Evolutionary conservation across 2,888 invertebrate genomes (phyloP).

Genomic region (Zygogramma bicolorata): DNA sequence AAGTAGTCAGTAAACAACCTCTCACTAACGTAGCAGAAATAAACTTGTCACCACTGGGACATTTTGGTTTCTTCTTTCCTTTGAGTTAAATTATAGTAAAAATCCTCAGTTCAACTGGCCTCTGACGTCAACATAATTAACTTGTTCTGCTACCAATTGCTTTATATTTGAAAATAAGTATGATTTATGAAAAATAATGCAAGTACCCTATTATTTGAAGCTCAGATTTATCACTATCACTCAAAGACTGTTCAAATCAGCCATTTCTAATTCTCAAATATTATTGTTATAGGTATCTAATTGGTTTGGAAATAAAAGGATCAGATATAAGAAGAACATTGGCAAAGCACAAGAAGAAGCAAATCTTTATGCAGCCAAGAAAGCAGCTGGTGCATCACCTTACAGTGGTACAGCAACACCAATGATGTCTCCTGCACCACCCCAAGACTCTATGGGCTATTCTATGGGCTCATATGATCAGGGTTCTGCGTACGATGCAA

Average conservation of each 20-base stretch:
- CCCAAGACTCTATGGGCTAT: constrained; percentile 94
- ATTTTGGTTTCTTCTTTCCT: neutral
- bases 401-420: constrained; percentile 92
- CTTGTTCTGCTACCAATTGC: neutral
- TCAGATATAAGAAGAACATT: constrained; percentile 99
- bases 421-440: constrained; percentile 94
- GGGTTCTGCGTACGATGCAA: constrained; percentile 88
- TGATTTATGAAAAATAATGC: neutral
- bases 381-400: constrained; percentile 84
- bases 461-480: constrained; percentile 94
- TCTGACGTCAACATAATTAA: neutral
- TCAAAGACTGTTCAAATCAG: neutral
- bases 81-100: neutral
- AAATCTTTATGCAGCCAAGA: constrained; percentile 98
- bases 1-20: neutral
- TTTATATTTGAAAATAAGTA: neutral
- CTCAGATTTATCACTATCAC: neutral
- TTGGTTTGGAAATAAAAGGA: constrained; percentile 99
- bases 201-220: neutral
- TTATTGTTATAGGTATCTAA: constrained; percentile 84
- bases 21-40: neutral
- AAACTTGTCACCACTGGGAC: neutral
- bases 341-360: constrained; percentile 99
- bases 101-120: neutral
- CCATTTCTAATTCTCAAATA: neutral